Percentiles rank a stretch among this genome's conserved stretches.
Conservation (phyloP, 2,113 vertebrate genomes). For the Ondatra zibethicus region DNA sequence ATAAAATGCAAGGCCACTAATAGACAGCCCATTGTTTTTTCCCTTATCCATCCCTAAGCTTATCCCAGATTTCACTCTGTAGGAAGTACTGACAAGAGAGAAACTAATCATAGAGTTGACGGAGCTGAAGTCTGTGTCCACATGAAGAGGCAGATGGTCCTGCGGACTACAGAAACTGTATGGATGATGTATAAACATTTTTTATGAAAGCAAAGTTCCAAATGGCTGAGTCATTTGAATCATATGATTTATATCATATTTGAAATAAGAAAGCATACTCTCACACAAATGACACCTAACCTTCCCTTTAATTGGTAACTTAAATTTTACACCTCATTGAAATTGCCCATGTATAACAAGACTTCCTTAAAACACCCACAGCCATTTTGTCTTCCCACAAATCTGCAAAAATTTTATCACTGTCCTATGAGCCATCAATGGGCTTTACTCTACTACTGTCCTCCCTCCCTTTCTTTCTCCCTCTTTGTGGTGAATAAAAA, state of each 20-base stretch:
- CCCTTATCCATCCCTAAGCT: neutral
- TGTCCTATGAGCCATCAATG: neutral
- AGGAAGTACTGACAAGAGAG: neutral
- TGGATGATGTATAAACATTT: neutral
- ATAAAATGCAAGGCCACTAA: conserved; percentile 9
- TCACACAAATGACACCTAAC: neutral
- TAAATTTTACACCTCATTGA: neutral
- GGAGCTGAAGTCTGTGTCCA: neutral
- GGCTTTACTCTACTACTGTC: neutral
- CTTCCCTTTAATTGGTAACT: conserved; percentile 1
- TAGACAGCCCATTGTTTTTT: neutral
- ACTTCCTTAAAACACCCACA: neutral
- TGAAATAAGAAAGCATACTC: conserved; percentile 7
- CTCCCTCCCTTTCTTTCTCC: neutral
- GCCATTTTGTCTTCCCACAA: neutral
- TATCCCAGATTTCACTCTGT: neutral
- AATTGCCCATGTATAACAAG: neutral
- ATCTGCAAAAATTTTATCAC: neutral
- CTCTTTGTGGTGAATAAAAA: neutral
- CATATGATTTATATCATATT: neutral
- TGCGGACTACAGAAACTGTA: neutral
- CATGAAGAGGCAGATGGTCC: neutral
- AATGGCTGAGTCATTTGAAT: conserved; percentile 9
- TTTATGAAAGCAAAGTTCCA: neutral
- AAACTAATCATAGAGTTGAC: neutral